Evolutionary conservation across 2,888 invertebrate genomes (phyloP).

Genomic region (Amphipyra tragopoginis): DNA sequence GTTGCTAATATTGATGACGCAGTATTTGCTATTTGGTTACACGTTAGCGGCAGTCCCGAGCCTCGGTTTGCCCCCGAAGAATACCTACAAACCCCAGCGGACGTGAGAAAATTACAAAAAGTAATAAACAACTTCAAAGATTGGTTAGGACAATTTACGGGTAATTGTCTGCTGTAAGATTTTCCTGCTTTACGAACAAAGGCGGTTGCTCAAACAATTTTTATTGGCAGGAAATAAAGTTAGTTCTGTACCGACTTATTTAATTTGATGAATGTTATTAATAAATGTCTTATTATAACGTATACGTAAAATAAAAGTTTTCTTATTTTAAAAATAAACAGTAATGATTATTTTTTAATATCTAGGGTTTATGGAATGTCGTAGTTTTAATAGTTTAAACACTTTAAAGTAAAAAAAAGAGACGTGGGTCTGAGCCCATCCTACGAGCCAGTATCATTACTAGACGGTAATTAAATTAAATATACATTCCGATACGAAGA

Average conservation of each 20-base stretch:
- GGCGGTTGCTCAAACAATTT: neutral
- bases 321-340: no score
- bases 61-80: constrained; percentile 83
- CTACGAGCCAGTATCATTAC: no score
- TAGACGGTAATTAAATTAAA: no score
- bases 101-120: constrained; percentile 73
- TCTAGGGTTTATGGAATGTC: no score
- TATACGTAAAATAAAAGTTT: no score
- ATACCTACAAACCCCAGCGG: constrained; percentile 78
- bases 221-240: neutral
- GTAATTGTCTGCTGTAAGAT: constrained; percentile 50
- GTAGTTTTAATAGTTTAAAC: no score
- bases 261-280: constrained; percentile 1
- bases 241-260: neutral
- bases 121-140: constrained; percentile 76
- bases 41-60: constrained; percentile 78
- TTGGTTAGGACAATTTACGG: constrained; percentile 81
- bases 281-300: no score
- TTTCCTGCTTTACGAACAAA: constrained; percentile 38
- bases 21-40: constrained; percentile 84
- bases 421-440: no score
- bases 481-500: no score
- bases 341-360: no score
- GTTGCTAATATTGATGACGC: constrained; percentile 79
- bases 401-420: no score